A percentile compares a stretch with the other conserved stretches of the same genome.
These are phyloP conservation scores for Dicycla oo DNA, from an alignment of 2,888 invertebrate genomes.

Conservation along the genomic window DNA sequence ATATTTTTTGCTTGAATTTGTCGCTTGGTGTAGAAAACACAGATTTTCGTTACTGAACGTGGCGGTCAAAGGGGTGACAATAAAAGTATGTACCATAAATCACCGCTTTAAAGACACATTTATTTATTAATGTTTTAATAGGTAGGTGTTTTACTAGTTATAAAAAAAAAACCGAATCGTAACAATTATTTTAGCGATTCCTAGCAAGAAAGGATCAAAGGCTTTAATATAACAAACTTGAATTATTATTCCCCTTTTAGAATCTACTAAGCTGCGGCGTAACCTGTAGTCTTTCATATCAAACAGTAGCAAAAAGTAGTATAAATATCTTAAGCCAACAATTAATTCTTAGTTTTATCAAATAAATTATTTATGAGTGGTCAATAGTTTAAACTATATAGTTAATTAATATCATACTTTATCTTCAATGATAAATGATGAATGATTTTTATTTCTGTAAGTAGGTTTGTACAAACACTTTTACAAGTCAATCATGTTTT, in stretches of 20 bases:
- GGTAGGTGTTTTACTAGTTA: no score
- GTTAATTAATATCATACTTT: not conserved
- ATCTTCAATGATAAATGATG: no score
- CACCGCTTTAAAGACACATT: not conserved
- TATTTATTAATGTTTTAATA: not conserved
- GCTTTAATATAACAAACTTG: not conserved
- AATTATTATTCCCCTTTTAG: not conserved
- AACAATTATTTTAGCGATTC: no score
- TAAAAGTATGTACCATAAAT: not conserved
- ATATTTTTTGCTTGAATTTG: no score
- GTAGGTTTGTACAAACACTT: no score
- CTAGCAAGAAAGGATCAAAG: not conserved
- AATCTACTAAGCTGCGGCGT: not conserved
- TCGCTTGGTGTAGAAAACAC: no score
- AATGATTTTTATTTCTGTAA: no score
- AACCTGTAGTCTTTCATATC: not conserved
- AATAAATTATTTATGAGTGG: conserved; percentile 7
- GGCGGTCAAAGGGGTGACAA: not conserved
- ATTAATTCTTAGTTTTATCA: conserved; percentile 22
- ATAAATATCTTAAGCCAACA: conserved; percentile 3
- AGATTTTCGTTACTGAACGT: no score
- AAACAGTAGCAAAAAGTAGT: conserved; percentile 8
- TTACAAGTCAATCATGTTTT: no score
- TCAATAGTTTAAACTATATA: not conserved
- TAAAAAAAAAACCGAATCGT: no score